phyloP scores from a whole-genome alignment of 35 echinoderm and acorn worm species.

The Apostichopus californicus region DNA sequence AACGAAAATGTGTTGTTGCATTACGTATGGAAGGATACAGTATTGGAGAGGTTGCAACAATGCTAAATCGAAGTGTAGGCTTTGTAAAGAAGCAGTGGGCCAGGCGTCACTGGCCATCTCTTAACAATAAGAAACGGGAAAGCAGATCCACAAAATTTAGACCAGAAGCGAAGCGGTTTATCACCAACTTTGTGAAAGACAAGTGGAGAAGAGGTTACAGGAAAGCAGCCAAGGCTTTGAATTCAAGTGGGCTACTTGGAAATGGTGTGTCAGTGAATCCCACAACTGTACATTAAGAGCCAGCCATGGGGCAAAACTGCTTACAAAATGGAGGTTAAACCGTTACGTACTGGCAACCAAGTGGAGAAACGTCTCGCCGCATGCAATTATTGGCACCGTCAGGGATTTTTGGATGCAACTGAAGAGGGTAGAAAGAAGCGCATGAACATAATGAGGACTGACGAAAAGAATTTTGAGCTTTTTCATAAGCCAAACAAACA shows the following conservation, averaged over 20 bases:
- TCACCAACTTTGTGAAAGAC: conserved; percentile 31
- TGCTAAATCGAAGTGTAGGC: conserved; percentile 34
- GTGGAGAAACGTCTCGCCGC: conserved; percentile 31
- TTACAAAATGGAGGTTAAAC: conserved; percentile 57
- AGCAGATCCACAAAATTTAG: conserved; percentile 11
- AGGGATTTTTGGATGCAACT: conserved; percentile 54
- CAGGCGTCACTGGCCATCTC: conserved; percentile 29
- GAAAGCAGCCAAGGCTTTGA: conserved; percentile 23
- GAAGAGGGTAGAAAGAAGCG: conserved; percentile 38
- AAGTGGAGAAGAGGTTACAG: conserved; percentile 26
- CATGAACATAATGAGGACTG: conserved; percentile 58
- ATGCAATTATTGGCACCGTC: conserved; percentile 49
- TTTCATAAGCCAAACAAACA: not conserved
- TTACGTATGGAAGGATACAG: conserved; percentile 34
- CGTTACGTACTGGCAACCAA: conserved; percentile 36
- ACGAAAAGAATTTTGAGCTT: conserved; percentile 41
- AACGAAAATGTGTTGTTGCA: conserved; percentile 20
- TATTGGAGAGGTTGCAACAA: conserved; percentile 20
- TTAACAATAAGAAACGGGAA: conserved; percentile 30
- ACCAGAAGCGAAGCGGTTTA: conserved; percentile 33
- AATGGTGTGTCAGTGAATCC: conserved; percentile 31
- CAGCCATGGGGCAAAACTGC: conserved; percentile 49
- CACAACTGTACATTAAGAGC: conserved; percentile 29
- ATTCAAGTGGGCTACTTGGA: conserved; percentile 29
- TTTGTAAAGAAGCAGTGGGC: conserved; percentile 28